Conservation (phyloP, 2,888 invertebrate genomes). For the Eumerus sabulonum region DNA sequence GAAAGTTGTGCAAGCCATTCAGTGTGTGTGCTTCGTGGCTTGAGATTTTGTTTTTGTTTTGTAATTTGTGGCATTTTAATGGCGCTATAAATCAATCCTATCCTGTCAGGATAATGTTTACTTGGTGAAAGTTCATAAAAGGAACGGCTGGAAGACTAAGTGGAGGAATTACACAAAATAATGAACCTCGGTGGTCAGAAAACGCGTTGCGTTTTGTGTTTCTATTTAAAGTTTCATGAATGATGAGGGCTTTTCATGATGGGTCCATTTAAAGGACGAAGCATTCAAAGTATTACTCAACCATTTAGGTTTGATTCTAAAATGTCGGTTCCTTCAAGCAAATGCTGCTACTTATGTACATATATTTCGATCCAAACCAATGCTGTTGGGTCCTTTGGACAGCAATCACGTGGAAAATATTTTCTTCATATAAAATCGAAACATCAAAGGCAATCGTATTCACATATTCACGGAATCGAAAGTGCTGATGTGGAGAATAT, state of each 20-base stretch:
- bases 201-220: slow-evolving; percentile 5
- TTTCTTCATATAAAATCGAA: no score
- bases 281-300: no score
- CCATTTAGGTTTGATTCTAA: no score
- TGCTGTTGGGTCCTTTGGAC: no score
- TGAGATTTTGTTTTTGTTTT: slow-evolving; percentile 6
- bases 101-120: slow-evolving; percentile 45
- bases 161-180: slow-evolving; percentile 9
- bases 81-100: slow-evolving; percentile 54
- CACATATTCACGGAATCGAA: no score
- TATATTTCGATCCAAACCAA: no score
- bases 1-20: slow-evolving; percentile 28
- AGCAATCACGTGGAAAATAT: no score
- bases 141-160: slow-evolving; percentile 11
- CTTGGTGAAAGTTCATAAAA: slow-evolving; percentile 44
- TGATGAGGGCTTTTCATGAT: slow-evolving; percentile 8
- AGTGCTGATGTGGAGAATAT: no score
- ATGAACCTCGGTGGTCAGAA: slow-evolving; percentile 1
- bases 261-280: no score
- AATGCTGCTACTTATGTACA: no score
- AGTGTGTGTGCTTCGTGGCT: slow-evolving; percentile 4
- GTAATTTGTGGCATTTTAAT: slow-evolving; percentile 59
- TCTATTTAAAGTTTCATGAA: slow-evolving; percentile 1
- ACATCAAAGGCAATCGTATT: no score
- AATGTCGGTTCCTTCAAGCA: no score